Evolutionary conservation across 2,888 invertebrate genomes (phyloP), one percentile per base, ranked within the genome.

Genomic region (Dysmachus trigonus): DNA sequence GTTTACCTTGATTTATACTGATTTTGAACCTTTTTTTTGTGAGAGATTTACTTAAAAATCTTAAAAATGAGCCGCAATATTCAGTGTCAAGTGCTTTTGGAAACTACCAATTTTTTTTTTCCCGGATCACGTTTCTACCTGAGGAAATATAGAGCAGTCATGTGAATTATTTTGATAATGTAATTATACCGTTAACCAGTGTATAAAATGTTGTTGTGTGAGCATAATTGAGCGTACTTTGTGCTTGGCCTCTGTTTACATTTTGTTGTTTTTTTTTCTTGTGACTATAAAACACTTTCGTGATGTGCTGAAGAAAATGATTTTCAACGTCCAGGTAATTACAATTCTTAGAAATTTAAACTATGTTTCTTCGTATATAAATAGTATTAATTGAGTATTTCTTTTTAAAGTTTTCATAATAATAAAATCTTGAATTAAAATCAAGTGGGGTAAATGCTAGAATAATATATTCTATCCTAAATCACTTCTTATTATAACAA

Each of bases 161-260:
- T 86, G 87, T 87, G 87, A 87, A 86, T 85, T 74, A 85, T 74
- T 85, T 85, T 73, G 47, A 79, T 81, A 62, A 79, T 85, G 71
- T 86, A 87, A 87, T 87, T 87, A 86, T 86, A 87, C 87, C 87
- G 87, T 87, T 87, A 87, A 87, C 51, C 76, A 79, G 87, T 87
- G 87, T 87, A 86, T 31, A 86, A 86, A 86, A 62, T 81, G 85
- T 87, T 51, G 84, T 86, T 79, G 86, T 87, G 86, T 86, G 86
- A 86, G 73, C 85, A 83, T 62, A 86, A 82, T 74, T 79, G 38
- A 74, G 71, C 72, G 35, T 53, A 85, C 31, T 84, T 85, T 85
- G 85, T 86, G 83, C 22, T 74, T 81, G 53, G 47, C 30, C 30
- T 30, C 53, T 81, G 51, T 30, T 51, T 47, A 15, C 33, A 41